phyloP scores from a whole-genome alignment of 92 coral and sea anemone genomes.

The Hydrozoanthus gracilis region DNA sequence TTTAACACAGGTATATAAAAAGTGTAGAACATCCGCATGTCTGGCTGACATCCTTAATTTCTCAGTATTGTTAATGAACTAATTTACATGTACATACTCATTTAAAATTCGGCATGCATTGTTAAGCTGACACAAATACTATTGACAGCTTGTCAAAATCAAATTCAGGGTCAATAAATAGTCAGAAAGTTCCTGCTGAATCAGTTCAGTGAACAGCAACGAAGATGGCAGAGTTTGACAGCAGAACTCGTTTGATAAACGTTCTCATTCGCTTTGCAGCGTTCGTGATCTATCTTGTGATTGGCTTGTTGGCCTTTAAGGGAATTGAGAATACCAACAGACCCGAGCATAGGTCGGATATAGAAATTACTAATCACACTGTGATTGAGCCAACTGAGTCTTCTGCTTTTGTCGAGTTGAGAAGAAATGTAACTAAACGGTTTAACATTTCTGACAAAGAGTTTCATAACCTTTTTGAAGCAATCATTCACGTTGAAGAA shows the following conservation, averaged over 20 bases:
- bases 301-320: slow-evolving; percentile 4
- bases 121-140: too few relatives aligned
- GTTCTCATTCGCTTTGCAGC: slow-evolving; percentile 17
- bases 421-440: neutral
- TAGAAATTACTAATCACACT: neutral
- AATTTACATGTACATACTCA: too few relatives aligned
- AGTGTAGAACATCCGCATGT: too few relatives aligned
- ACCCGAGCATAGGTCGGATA: too few relatives aligned
- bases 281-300: slow-evolving; percentile 13
- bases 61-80: too few relatives aligned
- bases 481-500: neutral
- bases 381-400: neutral
- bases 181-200: too few relatives aligned
- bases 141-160: too few relatives aligned
- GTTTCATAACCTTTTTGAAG: slow-evolving; percentile 3
- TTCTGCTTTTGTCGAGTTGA: neutral
- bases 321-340: slow-evolving; percentile 18
- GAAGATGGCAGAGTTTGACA: slow-evolving; percentile 19
- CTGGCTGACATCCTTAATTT: too few relatives aligned
- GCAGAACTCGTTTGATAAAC: neutral
- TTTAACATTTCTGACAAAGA: slow-evolving; percentile 12
- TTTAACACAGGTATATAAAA: too few relatives aligned
- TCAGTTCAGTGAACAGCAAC: too few relatives aligned
- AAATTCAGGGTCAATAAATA: too few relatives aligned
- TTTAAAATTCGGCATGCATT: too few relatives aligned